Evolutionary conservation across 2,888 invertebrate genomes (phyloP).

Genomic region (Melipona bicolor): DNA sequence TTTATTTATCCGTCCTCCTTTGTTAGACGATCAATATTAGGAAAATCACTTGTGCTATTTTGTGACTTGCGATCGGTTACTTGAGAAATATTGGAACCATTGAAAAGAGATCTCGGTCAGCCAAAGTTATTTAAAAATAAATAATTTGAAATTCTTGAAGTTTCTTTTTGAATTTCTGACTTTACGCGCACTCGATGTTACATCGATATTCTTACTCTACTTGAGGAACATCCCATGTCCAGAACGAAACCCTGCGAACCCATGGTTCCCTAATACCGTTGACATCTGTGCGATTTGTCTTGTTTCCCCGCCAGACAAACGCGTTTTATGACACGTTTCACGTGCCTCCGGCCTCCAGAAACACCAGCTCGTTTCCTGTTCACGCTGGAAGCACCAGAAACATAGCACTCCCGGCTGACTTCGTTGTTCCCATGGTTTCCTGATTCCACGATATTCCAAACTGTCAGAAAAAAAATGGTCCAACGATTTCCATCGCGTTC

Average conservation of each 20-base stretch:
- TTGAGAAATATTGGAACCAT: too few relatives aligned
- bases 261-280: conserved; percentile 76
- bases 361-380: conserved; percentile 47
- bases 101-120: too few relatives aligned
- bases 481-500: background rate
- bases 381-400: conserved; percentile 40
- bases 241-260: conserved; percentile 17
- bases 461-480: conserved; percentile 73
- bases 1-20: too few relatives aligned
- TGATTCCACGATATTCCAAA: conserved; percentile 75
- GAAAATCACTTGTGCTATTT: too few relatives aligned
- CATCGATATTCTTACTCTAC: background rate
- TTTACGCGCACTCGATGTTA: background rate
- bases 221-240: conserved; percentile 6
- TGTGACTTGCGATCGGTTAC: too few relatives aligned
- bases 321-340: conserved; percentile 73
- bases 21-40: too few relatives aligned
- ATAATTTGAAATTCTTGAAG: too few relatives aligned
- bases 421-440: conserved; percentile 75
- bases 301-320: conserved; percentile 68
- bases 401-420: conserved; percentile 46
- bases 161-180: too few relatives aligned
- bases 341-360: conserved; percentile 65
- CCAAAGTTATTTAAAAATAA: too few relatives aligned
- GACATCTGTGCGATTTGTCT: conserved; percentile 80